phyloP scores from a whole-genome alignment of 2,888 invertebrate species.

The Macropis europaea region DNA sequence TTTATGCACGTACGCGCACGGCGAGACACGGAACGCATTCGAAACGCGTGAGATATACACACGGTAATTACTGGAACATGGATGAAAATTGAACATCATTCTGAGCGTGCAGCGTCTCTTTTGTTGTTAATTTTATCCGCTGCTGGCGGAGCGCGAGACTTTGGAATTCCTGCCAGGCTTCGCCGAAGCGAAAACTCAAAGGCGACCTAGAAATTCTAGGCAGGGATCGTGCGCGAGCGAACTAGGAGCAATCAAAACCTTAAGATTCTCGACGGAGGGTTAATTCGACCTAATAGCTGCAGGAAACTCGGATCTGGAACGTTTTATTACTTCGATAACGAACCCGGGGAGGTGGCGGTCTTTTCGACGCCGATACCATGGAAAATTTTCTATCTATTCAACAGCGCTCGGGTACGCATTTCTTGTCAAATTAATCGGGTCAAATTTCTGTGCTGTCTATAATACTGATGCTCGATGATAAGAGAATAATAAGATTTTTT shows the following conservation, averaged over 20 bases:
- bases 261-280: conserved; percentile 48
- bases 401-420: too few relatives aligned
- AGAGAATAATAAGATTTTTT: too few relatives aligned
- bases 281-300: conserved; percentile 51
- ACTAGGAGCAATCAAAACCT: conserved; percentile 50
- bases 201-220: conserved; percentile 21
- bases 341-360: conserved; percentile 22
- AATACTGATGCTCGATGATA: too few relatives aligned
- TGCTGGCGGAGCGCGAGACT: background rate
- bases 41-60: background rate
- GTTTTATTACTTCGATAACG: conserved; percentile 57
- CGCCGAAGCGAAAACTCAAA: background rate
- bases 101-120: too few relatives aligned
- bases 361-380: background rate
- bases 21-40: background rate
- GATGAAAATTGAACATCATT: too few relatives aligned
- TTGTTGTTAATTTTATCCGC: too few relatives aligned
- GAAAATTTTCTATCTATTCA: conserved; percentile 23
- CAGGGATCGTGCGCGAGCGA: conserved; percentile 19
- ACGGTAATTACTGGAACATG: too few relatives aligned
- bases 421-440: too few relatives aligned
- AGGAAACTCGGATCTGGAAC: conserved; percentile 30
- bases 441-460: too few relatives aligned
- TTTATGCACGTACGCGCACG: background rate
- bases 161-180: conserved; percentile 3